phyloP scores from a whole-genome alignment of 2,113 vertebrate genomes.

The Chinchilla lanigera region DNA sequence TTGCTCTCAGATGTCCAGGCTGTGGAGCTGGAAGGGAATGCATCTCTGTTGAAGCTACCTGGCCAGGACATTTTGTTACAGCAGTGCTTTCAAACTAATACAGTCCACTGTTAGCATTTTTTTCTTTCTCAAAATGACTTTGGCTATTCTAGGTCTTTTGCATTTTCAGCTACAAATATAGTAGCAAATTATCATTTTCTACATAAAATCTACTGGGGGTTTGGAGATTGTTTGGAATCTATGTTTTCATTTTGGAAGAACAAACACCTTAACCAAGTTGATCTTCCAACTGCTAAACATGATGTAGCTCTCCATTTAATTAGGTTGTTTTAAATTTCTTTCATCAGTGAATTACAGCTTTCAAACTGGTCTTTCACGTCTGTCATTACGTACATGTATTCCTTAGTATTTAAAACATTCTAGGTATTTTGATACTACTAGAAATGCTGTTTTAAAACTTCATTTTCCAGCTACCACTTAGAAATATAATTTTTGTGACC shows the following conservation, averaged over 20 bases:
- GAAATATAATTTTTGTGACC: neutral
- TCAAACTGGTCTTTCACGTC: neutral
- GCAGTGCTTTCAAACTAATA: neutral
- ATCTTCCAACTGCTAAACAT: neutral
- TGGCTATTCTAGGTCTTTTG: neutral
- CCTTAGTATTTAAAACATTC: neutral
- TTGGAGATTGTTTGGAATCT: neutral
- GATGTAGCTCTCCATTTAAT: neutral
- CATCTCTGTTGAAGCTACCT: neutral
- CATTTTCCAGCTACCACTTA: neutral
- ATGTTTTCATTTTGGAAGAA: neutral
- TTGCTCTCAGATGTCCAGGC: neutral
- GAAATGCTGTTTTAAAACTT: constrained; percentile 18
- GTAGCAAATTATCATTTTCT: neutral
- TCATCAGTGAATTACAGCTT: neutral
- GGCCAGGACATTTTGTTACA: neutral
- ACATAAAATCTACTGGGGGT: neutral
- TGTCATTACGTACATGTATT: neutral
- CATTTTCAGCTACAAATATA: neutral
- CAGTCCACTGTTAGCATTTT: neutral
- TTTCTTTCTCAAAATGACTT: neutral
- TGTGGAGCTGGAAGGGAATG: neutral
- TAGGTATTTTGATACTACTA: neutral
- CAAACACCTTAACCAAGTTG: neutral
- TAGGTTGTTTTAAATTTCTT: neutral